Base-by-base conservation (phyloP, 2,888 invertebrate species). In the Belgica antarctica region DNA sequence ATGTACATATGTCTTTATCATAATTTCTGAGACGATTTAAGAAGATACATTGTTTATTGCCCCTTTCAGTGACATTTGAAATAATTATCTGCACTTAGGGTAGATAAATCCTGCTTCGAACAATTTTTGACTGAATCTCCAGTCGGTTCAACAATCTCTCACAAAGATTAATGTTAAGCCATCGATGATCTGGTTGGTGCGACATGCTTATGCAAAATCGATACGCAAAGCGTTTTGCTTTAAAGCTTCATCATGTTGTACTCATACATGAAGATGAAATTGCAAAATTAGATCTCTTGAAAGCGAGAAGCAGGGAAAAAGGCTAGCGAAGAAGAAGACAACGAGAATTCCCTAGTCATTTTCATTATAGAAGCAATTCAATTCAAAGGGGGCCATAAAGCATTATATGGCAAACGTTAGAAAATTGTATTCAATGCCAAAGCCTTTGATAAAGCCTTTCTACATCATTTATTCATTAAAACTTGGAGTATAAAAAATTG, bases 381-480 rank as follows among this genome's bases (percentile, higher is more conserved):
- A 68, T 68, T 68, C 22, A 24, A n/a, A n/a, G 46, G 25, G 25
- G 22, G 31, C 27, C 24, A 36, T 66, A 47, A 66, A 66, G 66
- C 28, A 66, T 66, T 66, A 52, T 19, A 10, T 10, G 34, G 10
- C 34, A 34, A 34, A n/a, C n/a, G n/a, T n/a, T n/a, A n/a, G n/a
- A n/a, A n/a, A n/a, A n/a, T n/a, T n/a, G 41, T 12, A 41, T n/a
- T 41, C 41, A 31, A 31, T n/a, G 22, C 28, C 24, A 25, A 28
- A 47, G 57, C 27, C 68, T 57, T 68, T 68, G 68, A 68, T 68
- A 52, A 68, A 68, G 57, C 57, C 57, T 68, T 68, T 68, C 68
- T 57, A 46, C 68, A 68, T 68, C 68, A 68, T 68, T 68, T 68
- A 68, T 68, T 68, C 68, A 68, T 68, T 68, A 68, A 46, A 59